Evolutionary conservation across 2,113 vertebrate genomes (phyloP).

Genomic region (Carollia perspicillata): DNA sequence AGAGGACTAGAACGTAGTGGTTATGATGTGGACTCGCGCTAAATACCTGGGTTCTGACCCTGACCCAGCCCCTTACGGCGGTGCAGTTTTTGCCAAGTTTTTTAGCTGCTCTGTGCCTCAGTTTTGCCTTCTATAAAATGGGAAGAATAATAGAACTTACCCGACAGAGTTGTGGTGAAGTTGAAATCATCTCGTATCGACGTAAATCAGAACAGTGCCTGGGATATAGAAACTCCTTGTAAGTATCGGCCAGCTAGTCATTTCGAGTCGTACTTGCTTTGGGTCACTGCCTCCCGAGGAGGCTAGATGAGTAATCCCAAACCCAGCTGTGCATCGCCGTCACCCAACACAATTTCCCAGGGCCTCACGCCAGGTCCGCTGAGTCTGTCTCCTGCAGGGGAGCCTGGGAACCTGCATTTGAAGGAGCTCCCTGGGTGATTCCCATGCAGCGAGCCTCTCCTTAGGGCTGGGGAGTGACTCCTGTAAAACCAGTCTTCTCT

Average conservation of each 20-base stretch:
- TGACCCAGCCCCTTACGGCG: background rate
- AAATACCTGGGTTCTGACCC: background rate
- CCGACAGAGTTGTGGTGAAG: background rate
- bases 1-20: background rate
- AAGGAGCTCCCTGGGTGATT: background rate
- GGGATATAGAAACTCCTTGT: too few relatives aligned
- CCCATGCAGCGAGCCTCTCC: too few relatives aligned
- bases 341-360: background rate
- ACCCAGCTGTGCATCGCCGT: background rate
- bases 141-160: background rate
- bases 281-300: background rate
- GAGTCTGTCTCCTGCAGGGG: background rate
- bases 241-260: background rate
- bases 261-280: background rate
- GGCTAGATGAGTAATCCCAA: background rate
- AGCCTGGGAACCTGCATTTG: background rate
- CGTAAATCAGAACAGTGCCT: background rate
- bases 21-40: background rate
- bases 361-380: rapidly evolving
- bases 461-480: rapidly evolving
- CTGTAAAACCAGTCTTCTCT: background rate
- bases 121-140: background rate
- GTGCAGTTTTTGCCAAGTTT: background rate
- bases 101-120: background rate
- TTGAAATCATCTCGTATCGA: background rate